phyloP scores from a whole-genome alignment of 2,797 vertebrate species.

The Tadarida brasiliensis region DNA sequence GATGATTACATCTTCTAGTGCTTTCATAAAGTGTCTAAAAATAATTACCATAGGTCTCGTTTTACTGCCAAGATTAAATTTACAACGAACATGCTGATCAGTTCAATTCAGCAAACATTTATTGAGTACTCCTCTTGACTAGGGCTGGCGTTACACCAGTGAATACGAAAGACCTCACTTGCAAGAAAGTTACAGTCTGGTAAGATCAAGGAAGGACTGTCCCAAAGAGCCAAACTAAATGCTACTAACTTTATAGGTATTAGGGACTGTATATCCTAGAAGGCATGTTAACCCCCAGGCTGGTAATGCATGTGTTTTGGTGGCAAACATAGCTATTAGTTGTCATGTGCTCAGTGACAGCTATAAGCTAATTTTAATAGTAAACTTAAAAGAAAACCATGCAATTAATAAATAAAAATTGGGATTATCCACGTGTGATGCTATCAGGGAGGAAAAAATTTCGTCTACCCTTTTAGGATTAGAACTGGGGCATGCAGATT shows the following conservation, averaged over 20 bases:
- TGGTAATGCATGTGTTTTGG: background rate
- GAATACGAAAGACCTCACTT: background rate
- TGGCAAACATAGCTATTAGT: background rate
- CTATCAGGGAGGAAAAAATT: background rate
- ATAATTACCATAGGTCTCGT: background rate
- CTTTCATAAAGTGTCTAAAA: slow-evolving; percentile 2
- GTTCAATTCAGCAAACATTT: slow-evolving; percentile 15
- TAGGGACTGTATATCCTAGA: background rate
- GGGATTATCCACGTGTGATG: background rate
- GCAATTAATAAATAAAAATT: slow-evolving; percentile 1
- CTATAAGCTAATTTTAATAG: slow-evolving; percentile 16
- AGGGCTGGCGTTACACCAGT: background rate
- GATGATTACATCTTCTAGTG: slow-evolving; percentile 39
- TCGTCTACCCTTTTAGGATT: background rate
- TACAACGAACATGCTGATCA: background rate
- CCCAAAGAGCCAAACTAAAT: background rate
- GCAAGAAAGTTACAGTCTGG: background rate
- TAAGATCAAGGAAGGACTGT: background rate
- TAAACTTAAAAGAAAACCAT: slow-evolving; percentile 26
- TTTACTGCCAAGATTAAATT: slow-evolving; percentile 15
- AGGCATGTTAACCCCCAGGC: background rate
- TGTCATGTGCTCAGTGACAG: background rate
- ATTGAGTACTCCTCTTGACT: background rate
- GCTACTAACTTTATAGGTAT: background rate
- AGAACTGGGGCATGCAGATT: background rate